Conservation (phyloP, 1,140 invertebrate genomes). For the Lasioglossum albipes region DNA sequence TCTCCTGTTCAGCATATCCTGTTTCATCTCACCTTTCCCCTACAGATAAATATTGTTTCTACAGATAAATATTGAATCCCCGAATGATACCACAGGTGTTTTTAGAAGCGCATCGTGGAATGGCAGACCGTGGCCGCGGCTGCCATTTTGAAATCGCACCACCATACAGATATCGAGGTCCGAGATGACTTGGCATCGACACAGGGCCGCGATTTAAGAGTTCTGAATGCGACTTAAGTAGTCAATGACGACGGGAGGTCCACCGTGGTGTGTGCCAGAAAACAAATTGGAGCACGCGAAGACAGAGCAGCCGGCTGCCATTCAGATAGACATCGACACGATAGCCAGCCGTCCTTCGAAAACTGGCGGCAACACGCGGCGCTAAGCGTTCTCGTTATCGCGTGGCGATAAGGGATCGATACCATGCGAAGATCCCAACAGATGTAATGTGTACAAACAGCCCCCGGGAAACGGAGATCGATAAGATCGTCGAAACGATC, state of each 20-base stretch:
- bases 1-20: no score
- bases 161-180: no score
- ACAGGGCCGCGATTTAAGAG: constrained; percentile 29
- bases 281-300: constrained; percentile 66
- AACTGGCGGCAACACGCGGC: constrained; percentile 33
- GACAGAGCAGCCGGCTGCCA: constrained; percentile 59
- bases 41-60: no score
- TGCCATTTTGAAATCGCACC: background rate
- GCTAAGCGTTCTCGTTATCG: constrained; percentile 49
- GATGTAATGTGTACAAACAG: constrained; percentile 58
- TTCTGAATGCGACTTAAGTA: constrained; percentile 59
- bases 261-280: constrained; percentile 39
- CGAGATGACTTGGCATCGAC: constrained; percentile 4
- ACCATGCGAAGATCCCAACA: constrained; percentile 38
- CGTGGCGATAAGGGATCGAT: constrained; percentile 52
- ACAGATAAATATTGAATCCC: background rate
- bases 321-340: constrained; percentile 65
- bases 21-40: no score
- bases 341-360: constrained; percentile 36
- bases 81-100: no score
- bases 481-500: background rate
- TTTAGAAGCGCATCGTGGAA: background rate
- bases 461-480: constrained; percentile 31
- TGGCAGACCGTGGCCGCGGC: background rate
- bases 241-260: constrained; percentile 55